These are phyloP conservation scores for Tridacna crocea DNA, from an alignment of 2,888 invertebrate genomes.

Conservation along the genomic window DNA sequence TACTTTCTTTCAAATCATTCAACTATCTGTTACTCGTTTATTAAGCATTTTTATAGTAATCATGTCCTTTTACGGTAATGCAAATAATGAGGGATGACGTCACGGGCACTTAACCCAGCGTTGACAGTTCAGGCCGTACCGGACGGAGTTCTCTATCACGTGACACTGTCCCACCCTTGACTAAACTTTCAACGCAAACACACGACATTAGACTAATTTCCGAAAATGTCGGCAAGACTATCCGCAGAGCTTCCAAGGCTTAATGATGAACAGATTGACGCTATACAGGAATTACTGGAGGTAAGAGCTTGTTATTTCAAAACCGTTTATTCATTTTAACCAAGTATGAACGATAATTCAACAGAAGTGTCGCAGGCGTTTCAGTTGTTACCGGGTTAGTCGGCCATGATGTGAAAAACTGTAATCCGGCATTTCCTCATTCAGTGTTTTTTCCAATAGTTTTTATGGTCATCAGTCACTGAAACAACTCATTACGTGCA, in stretches of 20 bases:
- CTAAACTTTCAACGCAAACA: neutral
- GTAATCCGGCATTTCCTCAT: slow-evolving; percentile 5
- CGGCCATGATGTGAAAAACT: slow-evolving; percentile 3
- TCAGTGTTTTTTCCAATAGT: neutral
- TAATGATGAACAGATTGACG: slow-evolving; percentile 43
- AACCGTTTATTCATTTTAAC: neutral
- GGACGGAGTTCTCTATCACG: slow-evolving; percentile 45
- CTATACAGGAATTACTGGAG: neutral
- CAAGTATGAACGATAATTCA: too few relatives aligned
- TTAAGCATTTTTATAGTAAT: too few relatives aligned
- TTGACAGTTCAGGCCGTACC: too few relatives aligned
- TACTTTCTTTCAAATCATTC: too few relatives aligned
- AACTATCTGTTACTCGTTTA: too few relatives aligned
- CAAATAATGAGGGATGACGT: slow-evolving; percentile 27
- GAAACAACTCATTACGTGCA: too few relatives aligned
- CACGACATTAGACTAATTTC: neutral
- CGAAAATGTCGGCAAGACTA: slow-evolving; percentile 34
- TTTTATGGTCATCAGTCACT: too few relatives aligned
- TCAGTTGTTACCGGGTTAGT: slow-evolving; percentile 17
- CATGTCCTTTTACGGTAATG: too few relatives aligned
- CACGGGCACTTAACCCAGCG: slow-evolving; percentile 43
- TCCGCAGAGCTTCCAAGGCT: slow-evolving; percentile 21
- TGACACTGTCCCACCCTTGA: slow-evolving; percentile 57
- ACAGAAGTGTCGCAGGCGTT: too few relatives aligned
- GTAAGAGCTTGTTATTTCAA: neutral